Conservation (phyloP, 2,888 invertebrate genomes). For the Trachelus stipa region DNA sequence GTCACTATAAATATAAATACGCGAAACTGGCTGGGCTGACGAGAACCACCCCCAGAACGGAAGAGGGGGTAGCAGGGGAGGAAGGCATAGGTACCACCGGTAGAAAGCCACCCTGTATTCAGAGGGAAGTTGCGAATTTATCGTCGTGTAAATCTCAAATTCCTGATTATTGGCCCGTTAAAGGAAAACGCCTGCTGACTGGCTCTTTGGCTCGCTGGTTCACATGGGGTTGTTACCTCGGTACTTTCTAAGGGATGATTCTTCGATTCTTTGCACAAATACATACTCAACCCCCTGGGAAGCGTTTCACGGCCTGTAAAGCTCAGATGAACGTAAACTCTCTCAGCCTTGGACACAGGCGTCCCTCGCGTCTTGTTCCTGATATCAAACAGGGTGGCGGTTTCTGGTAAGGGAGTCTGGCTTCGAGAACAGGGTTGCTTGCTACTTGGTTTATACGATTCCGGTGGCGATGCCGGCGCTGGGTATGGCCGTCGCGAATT, state of each 20-base stretch:
- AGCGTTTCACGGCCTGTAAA: slow-evolving; percentile 5
- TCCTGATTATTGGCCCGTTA: slow-evolving; percentile 53
- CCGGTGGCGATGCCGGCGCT: too few relatives aligned
- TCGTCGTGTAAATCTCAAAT: slow-evolving; percentile 51
- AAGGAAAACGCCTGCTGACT: neutral
- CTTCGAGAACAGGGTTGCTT: too few relatives aligned
- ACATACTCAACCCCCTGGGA: neutral
- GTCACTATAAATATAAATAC: slow-evolving; percentile 51
- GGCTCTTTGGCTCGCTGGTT: neutral
- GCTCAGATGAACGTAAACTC: neutral
- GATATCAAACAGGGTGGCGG: too few relatives aligned
- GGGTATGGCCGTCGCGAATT: neutral
- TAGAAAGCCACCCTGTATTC: slow-evolving; percentile 15
- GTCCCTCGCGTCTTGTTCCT: too few relatives aligned
- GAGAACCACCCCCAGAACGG: neutral
- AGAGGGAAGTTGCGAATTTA: slow-evolving; percentile 40
- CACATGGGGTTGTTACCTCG: too few relatives aligned
- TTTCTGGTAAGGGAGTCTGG: too few relatives aligned
- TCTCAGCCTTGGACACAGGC: too few relatives aligned
- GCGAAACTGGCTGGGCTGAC: slow-evolving; percentile 23
- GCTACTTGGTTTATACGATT: too few relatives aligned
- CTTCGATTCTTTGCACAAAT: neutral
- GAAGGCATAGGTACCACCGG: too few relatives aligned
- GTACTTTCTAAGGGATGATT: neutral
- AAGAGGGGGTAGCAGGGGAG: too few relatives aligned